These are phyloP conservation scores for Dicaeum eximium DNA, from an alignment of 2,113 vertebrate species.

Conservation along the genomic window DNA sequence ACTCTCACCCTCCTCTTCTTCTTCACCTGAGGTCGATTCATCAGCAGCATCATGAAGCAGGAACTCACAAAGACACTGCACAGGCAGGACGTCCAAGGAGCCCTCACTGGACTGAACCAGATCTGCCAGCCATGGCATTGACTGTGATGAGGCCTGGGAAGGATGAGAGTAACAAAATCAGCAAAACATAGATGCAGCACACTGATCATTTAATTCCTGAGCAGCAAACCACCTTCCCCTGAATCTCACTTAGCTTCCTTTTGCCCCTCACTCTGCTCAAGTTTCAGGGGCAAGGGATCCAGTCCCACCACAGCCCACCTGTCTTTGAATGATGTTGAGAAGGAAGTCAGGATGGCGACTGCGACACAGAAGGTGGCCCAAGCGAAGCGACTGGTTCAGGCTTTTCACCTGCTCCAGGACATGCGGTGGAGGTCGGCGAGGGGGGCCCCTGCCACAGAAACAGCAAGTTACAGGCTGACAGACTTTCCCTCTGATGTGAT, in stretches of 20 bases:
- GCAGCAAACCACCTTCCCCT: neutral
- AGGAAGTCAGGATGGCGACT: slow-evolving; percentile 95
- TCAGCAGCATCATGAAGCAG: slow-evolving; percentile 93
- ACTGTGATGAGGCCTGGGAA: slow-evolving; percentile 92
- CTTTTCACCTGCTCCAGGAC: slow-evolving; percentile 93
- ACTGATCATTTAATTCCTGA: neutral
- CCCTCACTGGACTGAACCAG: slow-evolving; percentile 97
- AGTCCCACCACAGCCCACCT: slow-evolving; percentile 69
- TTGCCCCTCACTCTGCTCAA: neutral
- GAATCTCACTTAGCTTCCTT: neutral
- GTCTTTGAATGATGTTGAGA: slow-evolving; percentile 97
- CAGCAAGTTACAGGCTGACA: neutral
- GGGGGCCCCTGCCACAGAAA: slow-evolving; percentile 81
- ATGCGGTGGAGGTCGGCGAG: slow-evolving; percentile 88
- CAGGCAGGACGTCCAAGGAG: slow-evolving; percentile 93
- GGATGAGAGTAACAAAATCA: neutral
- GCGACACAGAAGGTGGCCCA: slow-evolving; percentile 93
- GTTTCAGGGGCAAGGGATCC: neutral
- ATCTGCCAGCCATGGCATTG: slow-evolving; percentile 98
- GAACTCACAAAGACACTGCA: slow-evolving; percentile 97
- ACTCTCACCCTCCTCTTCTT: slow-evolving; percentile 92
- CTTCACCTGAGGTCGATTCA: slow-evolving; percentile 79
- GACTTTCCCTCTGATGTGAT: neutral
- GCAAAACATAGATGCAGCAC: neutral
- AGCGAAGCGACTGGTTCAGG: slow-evolving; percentile 91